A percentile compares a stretch with the other conserved stretches of the same genome.
Evolutionary conservation across 2,113 vertebrate genomes (phyloP).

Genomic region (Eubucco bourcierii): DNA sequence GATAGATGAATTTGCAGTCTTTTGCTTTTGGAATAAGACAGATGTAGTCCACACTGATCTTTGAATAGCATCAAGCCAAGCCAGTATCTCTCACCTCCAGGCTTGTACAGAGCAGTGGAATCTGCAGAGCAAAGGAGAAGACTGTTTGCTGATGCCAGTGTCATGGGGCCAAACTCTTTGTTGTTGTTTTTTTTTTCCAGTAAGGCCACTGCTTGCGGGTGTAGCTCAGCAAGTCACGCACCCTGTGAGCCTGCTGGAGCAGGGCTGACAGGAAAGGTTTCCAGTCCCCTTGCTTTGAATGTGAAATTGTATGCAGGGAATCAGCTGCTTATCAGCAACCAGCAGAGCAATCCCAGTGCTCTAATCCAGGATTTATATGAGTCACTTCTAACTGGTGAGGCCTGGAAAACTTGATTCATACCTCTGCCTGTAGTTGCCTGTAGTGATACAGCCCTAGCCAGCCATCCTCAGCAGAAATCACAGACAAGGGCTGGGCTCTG

Average conservation of each 20-base stretch:
- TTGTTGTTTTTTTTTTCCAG: not conserved
- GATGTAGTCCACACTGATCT: not conserved
- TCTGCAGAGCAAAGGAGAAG: not conserved
- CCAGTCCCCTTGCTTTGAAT: constrained; percentile 60
- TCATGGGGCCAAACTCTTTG: not conserved
- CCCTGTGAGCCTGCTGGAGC: not conserved
- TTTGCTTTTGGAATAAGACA: not conserved
- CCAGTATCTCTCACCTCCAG: not conserved
- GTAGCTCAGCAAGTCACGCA: not conserved
- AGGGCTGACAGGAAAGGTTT: constrained; percentile 55
- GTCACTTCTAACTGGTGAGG: constrained; percentile 55
- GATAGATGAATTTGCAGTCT: not conserved
- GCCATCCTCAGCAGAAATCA: constrained; percentile 21
- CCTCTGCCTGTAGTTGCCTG: constrained; percentile 42
- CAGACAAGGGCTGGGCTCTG: not conserved
- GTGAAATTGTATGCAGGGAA: constrained; percentile 51
- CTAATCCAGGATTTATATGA: constrained; percentile 53
- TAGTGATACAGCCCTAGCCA: not conserved
- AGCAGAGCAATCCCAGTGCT: constrained; percentile 49
- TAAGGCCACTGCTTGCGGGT: not conserved
- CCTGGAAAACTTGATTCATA: constrained; percentile 64
- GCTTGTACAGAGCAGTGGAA: not conserved
- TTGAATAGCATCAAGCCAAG: not conserved
- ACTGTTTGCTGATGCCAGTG: not conserved
- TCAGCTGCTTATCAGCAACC: constrained; percentile 58